A percentile compares a stretch with the other conserved stretches of the same genome.
These are phyloP conservation scores for Dipodomys spectabilis DNA, from an alignment of 2,113 vertebrate species.

Conservation along the genomic window DNA sequence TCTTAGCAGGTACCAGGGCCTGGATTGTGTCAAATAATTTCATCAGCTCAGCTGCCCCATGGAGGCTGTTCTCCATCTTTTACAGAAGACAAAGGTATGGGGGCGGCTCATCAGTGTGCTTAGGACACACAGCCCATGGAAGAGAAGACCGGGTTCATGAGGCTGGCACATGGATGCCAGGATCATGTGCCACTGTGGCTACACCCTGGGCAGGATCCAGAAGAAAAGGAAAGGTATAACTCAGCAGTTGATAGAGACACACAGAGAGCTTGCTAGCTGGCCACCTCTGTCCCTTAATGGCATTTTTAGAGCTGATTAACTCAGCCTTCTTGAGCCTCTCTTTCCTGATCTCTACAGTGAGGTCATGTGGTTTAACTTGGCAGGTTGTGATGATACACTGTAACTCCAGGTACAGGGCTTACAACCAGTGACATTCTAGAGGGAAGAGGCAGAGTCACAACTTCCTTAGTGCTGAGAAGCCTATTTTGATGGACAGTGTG, in stretches of 20 bases:
- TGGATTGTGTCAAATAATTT: background rate
- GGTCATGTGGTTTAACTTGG: background rate
- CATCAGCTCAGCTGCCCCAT: background rate
- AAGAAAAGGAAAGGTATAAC: too few species aligned
- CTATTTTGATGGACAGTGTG: too few species aligned
- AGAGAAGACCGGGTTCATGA: background rate
- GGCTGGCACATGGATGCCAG: background rate
- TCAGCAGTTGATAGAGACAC: too few species aligned
- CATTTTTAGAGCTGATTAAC: background rate
- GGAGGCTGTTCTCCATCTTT: background rate
- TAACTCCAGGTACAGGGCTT: background rate
- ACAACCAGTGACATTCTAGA: background rate
- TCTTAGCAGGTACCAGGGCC: fast-evolving
- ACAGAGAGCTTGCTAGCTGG: background rate
- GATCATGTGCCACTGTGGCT: background rate
- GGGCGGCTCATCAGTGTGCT: background rate
- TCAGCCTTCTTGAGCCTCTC: background rate
- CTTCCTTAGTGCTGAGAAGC: background rate
- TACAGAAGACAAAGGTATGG: background rate
- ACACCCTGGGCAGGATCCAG: too few species aligned
- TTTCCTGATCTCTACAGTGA: background rate
- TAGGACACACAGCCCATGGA: background rate
- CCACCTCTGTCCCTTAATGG: background rate
- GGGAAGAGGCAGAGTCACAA: too few species aligned
- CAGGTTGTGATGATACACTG: background rate